Conservation (phyloP, 1,140 invertebrate species). For the Asbolus verrucosus region DNA sequence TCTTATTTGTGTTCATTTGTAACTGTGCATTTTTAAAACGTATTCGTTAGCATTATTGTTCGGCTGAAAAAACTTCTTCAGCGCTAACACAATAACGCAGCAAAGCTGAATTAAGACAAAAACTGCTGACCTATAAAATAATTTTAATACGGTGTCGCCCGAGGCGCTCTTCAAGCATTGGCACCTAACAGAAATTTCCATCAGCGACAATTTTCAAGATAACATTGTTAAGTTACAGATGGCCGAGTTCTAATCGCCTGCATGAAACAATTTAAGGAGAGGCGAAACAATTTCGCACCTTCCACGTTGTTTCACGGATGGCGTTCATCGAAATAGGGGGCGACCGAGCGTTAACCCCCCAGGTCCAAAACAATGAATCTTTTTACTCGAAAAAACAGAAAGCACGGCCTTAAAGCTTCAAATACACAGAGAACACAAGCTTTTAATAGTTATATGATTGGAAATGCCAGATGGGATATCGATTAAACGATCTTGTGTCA, state of each 20-base stretch:
- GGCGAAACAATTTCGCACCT: slow-evolving; percentile 58
- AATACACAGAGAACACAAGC: too few species aligned
- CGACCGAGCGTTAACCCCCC: slow-evolving; percentile 23
- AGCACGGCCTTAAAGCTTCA: too few species aligned
- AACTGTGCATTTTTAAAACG: slow-evolving; percentile 40
- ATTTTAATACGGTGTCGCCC: slow-evolving; percentile 9
- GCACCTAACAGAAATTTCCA: slow-evolving; percentile 51
- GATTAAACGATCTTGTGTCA: slow-evolving; percentile 19
- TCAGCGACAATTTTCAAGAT: slow-evolving; percentile 58
- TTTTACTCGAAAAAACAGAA: too few species aligned
- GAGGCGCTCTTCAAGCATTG: slow-evolving; percentile 20
- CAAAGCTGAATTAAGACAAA: slow-evolving; percentile 4
- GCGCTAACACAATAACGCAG: slow-evolving; percentile 18
- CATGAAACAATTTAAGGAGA: slow-evolving; percentile 62
- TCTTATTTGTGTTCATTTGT: slow-evolving; percentile 44
- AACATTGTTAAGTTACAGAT: slow-evolving; percentile 60
- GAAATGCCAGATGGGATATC: slow-evolving; percentile 1
- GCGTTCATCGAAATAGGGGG: slow-evolving; percentile 53
- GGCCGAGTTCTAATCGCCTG: slow-evolving; percentile 60
- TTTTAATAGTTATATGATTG: slow-evolving; percentile 7
- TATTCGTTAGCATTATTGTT: slow-evolving; percentile 43
- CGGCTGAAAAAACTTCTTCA: not conserved
- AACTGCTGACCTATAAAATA: slow-evolving; percentile 37
- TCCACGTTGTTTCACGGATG: slow-evolving; percentile 58
- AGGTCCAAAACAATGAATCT: not conserved